Base-by-base conservation (phyloP, 2,113 vertebrate genomes). In the Tenrec ecaudatus region DNA sequence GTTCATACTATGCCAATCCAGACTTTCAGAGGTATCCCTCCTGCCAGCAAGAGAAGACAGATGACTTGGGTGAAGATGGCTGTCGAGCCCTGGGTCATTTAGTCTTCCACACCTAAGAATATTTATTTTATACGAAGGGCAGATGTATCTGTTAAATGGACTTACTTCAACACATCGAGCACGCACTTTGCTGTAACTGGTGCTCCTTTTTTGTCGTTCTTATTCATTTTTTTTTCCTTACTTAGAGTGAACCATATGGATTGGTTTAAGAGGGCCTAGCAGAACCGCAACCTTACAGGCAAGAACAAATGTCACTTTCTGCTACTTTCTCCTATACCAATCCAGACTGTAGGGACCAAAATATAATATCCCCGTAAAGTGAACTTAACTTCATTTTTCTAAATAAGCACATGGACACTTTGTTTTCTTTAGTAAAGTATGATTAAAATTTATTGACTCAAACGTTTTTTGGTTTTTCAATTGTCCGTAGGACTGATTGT, bases 291-390 rank as follows among this genome's bases (percentile, higher is more conserved):
- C 97, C 96, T 98, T 98, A 98, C 98, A 98, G 98, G 98, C 97
- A 98, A 98, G 98, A 98, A 98, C 98, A 98, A 98, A 98, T 98
- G 98, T 98, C 98, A 98, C 98, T 98, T 98, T 98, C 98, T 98
- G 98, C 98, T 98, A 98, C 98, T 98, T 98, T 97, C 98, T 97
- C 98, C 98, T 98, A 98, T 98, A 98, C 98, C 98, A 98, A 98
- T 98, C 98, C 98, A 98, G 90, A 0, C 95, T 97, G 31, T 96
- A 97, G 95, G 96, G 95, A 94, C 90, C 79, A 94, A 93, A 89
- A 90, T 53, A 79, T 86, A 88, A 92, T 82, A 62, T 69, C 84
- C 82, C 75, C 85, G 53, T 88, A 82, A 85, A 96, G 66, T 91
- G 89, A 96, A 62, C 36, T 95, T 71, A 29, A 68, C 58, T 47